A percentile compares a stretch with the other conserved stretches of the same genome.
These are phyloP conservation scores for Melanostoma scalare DNA, from an alignment of 2,888 invertebrate genomes.

Conservation along the genomic window DNA sequence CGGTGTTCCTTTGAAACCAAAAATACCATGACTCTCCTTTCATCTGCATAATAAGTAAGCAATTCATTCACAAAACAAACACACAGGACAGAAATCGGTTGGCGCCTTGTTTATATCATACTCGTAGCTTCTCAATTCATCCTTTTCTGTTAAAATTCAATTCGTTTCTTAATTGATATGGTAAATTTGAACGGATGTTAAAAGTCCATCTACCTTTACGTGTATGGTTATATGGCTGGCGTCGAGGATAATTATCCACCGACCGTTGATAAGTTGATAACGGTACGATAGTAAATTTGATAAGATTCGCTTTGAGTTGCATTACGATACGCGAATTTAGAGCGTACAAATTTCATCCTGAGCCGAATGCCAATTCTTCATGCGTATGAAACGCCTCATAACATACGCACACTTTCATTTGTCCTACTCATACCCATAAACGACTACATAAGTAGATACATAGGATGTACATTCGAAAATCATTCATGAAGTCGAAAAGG, in stretches of 20 bases:
- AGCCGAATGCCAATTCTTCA: conserved; percentile 60
- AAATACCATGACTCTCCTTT: not conserved
- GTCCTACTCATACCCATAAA: too few relatives aligned
- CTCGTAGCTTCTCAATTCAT: conserved; percentile 33
- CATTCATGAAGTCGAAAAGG: not conserved
- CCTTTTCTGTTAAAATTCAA: conserved; percentile 57
- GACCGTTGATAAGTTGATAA: conserved; percentile 53
- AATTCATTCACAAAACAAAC: conserved; percentile 20
- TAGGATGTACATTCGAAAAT: not conserved
- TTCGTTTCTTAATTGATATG: conserved; percentile 65
- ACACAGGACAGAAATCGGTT: conserved; percentile 19
- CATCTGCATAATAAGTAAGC: not conserved
- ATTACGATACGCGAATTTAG: conserved; percentile 82
- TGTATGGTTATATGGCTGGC: not conserved
- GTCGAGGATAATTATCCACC: conserved; percentile 65
- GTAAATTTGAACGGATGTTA: conserved; percentile 60
- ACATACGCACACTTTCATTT: conserved; percentile 32
- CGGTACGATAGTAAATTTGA: conserved; percentile 76
- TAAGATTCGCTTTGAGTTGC: conserved; percentile 82
- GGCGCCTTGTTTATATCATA: conserved; percentile 41
- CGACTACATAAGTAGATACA: not conserved
- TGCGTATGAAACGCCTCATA: conserved; percentile 42
- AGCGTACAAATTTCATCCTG: conserved; percentile 75
- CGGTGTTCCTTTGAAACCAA: not conserved
- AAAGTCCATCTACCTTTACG: conserved; percentile 51